phyloP scores from a whole-genome alignment of 2,113 vertebrate genomes.

The Salvator merianae region DNA sequence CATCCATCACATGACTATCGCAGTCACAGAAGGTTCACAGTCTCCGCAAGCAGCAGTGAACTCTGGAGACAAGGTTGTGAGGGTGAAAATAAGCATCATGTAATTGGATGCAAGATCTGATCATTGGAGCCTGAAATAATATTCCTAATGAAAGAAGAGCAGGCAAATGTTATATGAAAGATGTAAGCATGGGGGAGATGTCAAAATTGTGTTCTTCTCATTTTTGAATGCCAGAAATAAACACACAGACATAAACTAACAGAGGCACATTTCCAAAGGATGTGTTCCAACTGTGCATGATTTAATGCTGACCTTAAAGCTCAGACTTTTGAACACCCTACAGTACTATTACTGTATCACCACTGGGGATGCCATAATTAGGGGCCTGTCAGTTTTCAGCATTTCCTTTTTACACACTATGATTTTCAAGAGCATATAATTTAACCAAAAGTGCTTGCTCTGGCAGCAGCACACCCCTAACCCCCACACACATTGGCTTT shows the following conservation, averaged over 20 bases:
- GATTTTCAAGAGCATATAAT: constrained; percentile 41
- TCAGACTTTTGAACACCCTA: not conserved
- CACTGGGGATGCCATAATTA: constrained; percentile 34
- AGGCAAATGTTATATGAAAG: not conserved
- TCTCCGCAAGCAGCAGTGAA: not conserved
- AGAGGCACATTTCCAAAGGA: not conserved
- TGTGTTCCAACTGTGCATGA: fast-evolving
- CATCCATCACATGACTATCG: not conserved
- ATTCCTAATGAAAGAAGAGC: not conserved
- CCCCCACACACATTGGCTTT: constrained; percentile 31
- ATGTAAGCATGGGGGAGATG: not conserved
- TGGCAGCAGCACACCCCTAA: constrained; percentile 12
- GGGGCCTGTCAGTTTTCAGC: constrained; percentile 50
- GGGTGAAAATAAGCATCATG: not conserved
- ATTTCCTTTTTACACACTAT: constrained; percentile 27
- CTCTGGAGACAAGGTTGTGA: not conserved
- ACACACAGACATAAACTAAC: fast-evolving
- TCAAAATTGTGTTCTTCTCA: not conserved
- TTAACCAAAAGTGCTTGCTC: constrained; percentile 42
- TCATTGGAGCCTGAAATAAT: too few species aligned
- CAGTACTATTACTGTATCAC: constrained; percentile 7
- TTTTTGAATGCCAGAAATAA: not conserved
- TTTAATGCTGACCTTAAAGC: constrained; percentile 3
- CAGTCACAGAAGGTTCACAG: not conserved
- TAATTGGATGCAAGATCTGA: not conserved